Base-by-base conservation (phyloP, 2,888 invertebrate species). In the Agrotis exclamationis region DNA sequence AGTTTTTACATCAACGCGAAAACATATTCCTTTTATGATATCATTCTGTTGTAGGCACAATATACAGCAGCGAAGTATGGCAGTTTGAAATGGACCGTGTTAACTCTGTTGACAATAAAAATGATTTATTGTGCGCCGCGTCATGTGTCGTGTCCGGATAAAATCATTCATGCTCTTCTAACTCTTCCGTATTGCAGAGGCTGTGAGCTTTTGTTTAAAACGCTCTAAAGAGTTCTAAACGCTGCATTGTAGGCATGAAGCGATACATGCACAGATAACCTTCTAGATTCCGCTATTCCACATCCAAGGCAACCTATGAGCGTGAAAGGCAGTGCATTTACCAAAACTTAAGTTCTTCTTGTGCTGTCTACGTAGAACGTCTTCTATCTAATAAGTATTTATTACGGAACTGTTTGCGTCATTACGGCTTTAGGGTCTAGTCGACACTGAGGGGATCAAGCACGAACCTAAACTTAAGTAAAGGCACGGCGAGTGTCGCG, bases 91-190 rank as follows among this genome's bases (percentile, higher is more conserved):
- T 70, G 47, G 69, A 39, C 62, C 59, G 69, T 59, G 72, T 64
- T 70, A 75, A 75, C 70, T 65, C 24, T 14, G 63, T 66, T 70
- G 51, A 74, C 76, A 76, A 79, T 84, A 79, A 84, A 84, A 74
- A 78, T 80, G 68, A 84, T 77, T 78, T 70, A 74, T 54, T 66
- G 60, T 28, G 59, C 51, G 57, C 66, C 24, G 51, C 70, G 65
- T 75, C 67, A 74, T 70, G 51, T 76, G 60, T 69, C 74, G 51
- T 74, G 63, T 74, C 53, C 68, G 65, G 58, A 64, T 74, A 54
- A 58, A 77, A 83, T 80, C 70, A 73, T 74, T 84, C 80, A 73
- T 70, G 75, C 54, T 39, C 39, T 11, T 39, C 39, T 72, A 69
- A 77, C 68, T 82, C 68, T 69, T 69, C 54, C 59, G 50, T 77